phyloP scores from a whole-genome alignment of 2,113 vertebrate genomes.

The Mormoops blainvillei region DNA sequence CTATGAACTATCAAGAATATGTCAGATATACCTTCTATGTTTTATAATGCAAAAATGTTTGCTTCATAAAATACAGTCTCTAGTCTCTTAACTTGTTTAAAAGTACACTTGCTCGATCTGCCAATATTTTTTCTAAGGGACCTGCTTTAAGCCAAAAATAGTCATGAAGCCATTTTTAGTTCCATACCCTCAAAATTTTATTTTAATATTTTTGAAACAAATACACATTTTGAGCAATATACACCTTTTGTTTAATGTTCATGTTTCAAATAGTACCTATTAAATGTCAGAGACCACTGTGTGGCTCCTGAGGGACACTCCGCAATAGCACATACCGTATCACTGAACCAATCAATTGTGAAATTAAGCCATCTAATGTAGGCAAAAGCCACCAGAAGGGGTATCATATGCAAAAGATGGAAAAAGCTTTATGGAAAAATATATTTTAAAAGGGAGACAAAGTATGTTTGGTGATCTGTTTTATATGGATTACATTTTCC shows the following conservation, averaged over 20 bases:
- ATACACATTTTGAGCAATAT: constrained; percentile 67
- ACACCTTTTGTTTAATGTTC: constrained; percentile 70
- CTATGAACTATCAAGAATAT: not conserved
- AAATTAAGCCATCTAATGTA: constrained; percentile 71
- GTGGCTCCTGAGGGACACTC: constrained; percentile 74
- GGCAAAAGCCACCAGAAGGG: constrained; percentile 40
- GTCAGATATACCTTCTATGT: not conserved
- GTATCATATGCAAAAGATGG: constrained; percentile 60
- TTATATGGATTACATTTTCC: constrained; percentile 56
- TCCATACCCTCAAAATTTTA: constrained; percentile 67
- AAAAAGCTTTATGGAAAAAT: constrained; percentile 51
- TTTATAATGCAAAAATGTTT: constrained; percentile 24
- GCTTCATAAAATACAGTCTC: not conserved
- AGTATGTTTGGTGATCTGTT: constrained; percentile 56
- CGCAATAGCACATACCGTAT: constrained; percentile 72
- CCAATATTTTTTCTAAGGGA: constrained; percentile 47
- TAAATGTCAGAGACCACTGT: constrained; percentile 64
- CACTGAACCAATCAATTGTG: constrained; percentile 68
- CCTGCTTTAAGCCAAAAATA: constrained; percentile 68
- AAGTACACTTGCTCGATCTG: constrained; percentile 46
- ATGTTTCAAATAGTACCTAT: constrained; percentile 59
- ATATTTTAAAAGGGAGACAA: constrained; percentile 37
- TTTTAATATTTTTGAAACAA: constrained; percentile 73
- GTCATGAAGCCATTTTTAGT: constrained; percentile 75
- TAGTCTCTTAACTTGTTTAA: constrained; percentile 18